These are phyloP conservation scores for Bucorvus abyssinicus DNA, from an alignment of 2,797 vertebrate species.

Conservation along the genomic window DNA sequence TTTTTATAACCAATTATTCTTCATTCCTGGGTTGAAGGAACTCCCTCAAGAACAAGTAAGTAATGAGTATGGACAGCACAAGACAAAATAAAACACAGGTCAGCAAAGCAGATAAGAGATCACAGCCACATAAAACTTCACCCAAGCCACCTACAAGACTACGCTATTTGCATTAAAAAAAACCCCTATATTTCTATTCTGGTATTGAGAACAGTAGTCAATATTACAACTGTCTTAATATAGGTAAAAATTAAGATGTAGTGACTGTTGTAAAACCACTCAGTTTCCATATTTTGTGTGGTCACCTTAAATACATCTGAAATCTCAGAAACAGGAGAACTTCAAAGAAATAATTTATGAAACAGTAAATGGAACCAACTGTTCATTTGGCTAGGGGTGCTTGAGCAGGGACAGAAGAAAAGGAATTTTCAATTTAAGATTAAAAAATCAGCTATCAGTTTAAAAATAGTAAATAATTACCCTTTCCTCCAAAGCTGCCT, in stretches of 20 bases:
- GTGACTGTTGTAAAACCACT: background rate
- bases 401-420: background rate
- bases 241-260: background rate
- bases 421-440: background rate
- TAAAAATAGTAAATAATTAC: background rate
- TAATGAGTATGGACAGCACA: background rate
- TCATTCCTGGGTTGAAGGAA: background rate
- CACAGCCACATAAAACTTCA: background rate
- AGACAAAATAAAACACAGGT: background rate
- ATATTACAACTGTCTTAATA: background rate
- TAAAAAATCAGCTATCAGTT: background rate
- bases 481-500: background rate
- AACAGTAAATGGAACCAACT: background rate
- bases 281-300: background rate
- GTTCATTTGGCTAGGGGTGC: background rate
- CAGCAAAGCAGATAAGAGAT: background rate
- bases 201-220: background rate
- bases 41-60: background rate
- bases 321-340: background rate
- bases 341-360: background rate
- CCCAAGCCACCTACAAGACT: background rate
- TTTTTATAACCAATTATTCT: background rate
- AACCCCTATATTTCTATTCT: background rate
- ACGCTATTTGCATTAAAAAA: background rate
- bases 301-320: background rate